Percentiles rank a stretch among this genome's conserved stretches.
phyloP scores from a whole-genome alignment of 2,888 invertebrate species.

The Cryptosula pallasiana region DNA sequence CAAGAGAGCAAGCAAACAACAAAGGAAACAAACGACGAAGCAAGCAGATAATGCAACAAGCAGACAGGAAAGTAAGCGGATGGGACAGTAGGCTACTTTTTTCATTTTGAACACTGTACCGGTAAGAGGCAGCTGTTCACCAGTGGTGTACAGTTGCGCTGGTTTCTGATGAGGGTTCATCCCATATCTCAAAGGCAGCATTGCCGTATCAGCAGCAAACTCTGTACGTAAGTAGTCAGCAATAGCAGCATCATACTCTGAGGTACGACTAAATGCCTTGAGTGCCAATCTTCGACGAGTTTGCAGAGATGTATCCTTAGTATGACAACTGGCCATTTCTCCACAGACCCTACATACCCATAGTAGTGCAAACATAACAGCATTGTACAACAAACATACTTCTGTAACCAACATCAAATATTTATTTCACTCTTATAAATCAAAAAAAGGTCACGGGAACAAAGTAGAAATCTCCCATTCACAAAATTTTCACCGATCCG shows the following conservation, averaged over 20 bases:
- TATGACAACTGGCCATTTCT: constrained; percentile 64
- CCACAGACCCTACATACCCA: constrained; percentile 58
- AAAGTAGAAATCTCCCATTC: no score
- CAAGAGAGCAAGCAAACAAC: no score
- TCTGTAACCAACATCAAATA: no score
- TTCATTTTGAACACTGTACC: no score
- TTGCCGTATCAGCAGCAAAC: constrained; percentile 71
- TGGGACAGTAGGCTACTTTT: no score
- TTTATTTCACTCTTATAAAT: no score
- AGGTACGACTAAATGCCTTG: constrained; percentile 88
- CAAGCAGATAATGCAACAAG: no score
- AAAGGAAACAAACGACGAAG: no score
- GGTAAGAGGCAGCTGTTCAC: constrained; percentile 72
- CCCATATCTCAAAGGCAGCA: constrained; percentile 80
- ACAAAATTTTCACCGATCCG: no score
- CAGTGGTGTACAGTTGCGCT: constrained; percentile 80
- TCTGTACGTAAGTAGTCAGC: constrained; percentile 90
- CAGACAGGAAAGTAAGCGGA: no score
- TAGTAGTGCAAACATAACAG: constrained; percentile 34
- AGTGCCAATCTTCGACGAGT: constrained; percentile 63
- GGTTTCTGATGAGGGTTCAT: constrained; percentile 99
- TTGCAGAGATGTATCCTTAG: constrained; percentile 66
- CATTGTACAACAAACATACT: no score
- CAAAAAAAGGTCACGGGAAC: no score
- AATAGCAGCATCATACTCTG: constrained; percentile 88